Evolutionary conservation across 1,140 invertebrate genomes (phyloP), one percentile per base, ranked within the genome.

Genomic region (Eupristina koningsbergeri): DNA sequence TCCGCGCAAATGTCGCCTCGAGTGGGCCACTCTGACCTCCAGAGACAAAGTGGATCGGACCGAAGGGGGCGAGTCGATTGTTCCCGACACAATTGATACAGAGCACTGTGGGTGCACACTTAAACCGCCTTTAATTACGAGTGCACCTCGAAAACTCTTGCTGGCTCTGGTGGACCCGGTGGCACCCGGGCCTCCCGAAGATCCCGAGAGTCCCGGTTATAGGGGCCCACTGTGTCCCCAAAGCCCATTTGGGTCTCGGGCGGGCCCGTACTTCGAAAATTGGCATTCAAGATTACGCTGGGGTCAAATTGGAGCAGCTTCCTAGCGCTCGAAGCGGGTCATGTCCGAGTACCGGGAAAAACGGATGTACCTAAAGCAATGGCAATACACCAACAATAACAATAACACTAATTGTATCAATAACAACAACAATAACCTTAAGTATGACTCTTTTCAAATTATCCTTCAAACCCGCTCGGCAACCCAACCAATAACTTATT

Each of bases 71-170:
- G 36, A 15, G 50, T 29, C 67, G 39, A 80, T 80, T 80, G 79
- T 80, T 80, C 64, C 36, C 69, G 26, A 63, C 53, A 81, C 79
- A 81, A 81, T 81, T 74, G 69, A 36, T n/a, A 50, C 36, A 41
- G 50, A n/a, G 78, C 41, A 39, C 31, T 26, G 67, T 41, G 36
- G 36, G 50, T 71, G 50, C 69, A 58, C 39, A 45, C 69, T 76
- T 63, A 75, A 58, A 84, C 47, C 75, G 41, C 83, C 78, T 84
- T 84, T 76, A 80, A 84, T 80, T 78, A 85, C n/a, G n/a, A n/a
- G n/a, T n/a, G n/a, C 61, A 47, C 53, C 9, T 78, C 36, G 76
- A 84, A 64, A 17, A 41, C 47, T n/a, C 67, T 71, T 36, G 6
- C 15, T 50, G 1, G 3, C 64, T 61, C 53, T 71, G n/a, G n/a